phyloP scores from a whole-genome alignment of 2,797 vertebrate species.

The Margarornis squamiger region DNA sequence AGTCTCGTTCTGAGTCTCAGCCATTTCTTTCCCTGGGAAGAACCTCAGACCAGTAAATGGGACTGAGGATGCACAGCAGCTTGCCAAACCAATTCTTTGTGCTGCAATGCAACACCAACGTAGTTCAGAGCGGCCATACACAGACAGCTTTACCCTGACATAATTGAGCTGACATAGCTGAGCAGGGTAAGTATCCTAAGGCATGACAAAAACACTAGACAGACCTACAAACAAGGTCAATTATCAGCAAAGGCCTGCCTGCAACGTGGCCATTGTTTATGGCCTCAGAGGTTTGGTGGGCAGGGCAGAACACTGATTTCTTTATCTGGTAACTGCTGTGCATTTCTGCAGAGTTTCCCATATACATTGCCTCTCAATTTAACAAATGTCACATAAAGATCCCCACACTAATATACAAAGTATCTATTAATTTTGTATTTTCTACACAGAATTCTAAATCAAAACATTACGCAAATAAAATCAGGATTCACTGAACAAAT shows the following conservation, averaged over 20 bases:
- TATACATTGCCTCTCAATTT: background rate
- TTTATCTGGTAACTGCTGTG: constrained; percentile 9
- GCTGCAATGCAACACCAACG: background rate
- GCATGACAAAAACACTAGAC: constrained; percentile 12
- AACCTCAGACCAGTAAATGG: background rate
- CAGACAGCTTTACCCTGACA: constrained; percentile 27
- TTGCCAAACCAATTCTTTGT: background rate
- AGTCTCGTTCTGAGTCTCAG: background rate
- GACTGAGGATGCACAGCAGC: background rate
- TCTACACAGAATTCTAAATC: background rate
- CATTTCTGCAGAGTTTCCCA: background rate
- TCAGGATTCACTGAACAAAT: background rate
- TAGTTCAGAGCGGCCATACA: background rate
- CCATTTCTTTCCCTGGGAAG: background rate
- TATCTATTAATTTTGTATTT: background rate
- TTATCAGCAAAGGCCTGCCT: background rate
- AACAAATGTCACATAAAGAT: background rate
- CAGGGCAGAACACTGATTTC: constrained; percentile 51
- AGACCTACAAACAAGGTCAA: constrained; percentile 52
- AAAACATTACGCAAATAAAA: background rate
- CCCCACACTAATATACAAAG: background rate
- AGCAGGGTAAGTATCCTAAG: constrained; percentile 41
- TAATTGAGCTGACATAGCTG: constrained; percentile 58
- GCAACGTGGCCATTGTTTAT: background rate
- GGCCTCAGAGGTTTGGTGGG: background rate